A percentile compares a stretch with the other conserved stretches of the same genome.
Conservation (phyloP, 2,113 vertebrate genomes). For the Channa maculata region DNA sequence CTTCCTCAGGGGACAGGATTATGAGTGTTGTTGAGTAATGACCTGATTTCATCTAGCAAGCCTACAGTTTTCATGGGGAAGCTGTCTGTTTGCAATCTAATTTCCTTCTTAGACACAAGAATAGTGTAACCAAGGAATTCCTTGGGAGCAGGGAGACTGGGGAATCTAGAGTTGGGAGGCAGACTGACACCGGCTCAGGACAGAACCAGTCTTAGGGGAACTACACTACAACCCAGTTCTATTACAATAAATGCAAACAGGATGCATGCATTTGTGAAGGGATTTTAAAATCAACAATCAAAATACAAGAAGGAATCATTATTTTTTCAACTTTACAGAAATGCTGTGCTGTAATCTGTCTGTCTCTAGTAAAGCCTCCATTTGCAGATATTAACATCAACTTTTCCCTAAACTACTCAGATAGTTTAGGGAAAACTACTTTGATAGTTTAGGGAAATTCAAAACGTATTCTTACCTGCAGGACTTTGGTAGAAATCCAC, state of each 20-base stretch:
- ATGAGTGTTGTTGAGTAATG: constrained; percentile 37
- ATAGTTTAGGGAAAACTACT: neutral
- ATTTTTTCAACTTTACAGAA: too few species aligned
- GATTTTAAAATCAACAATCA: neutral
- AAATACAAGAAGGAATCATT: too few species aligned
- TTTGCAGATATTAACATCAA: neutral
- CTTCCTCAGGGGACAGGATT: constrained; percentile 16
- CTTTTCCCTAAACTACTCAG: too few species aligned
- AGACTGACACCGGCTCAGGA: constrained; percentile 33
- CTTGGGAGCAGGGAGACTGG: constrained; percentile 52
- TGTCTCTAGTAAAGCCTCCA: neutral
- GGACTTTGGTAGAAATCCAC: constrained; percentile 29
- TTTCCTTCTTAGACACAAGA: constrained; percentile 41
- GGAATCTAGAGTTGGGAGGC: constrained; percentile 52
- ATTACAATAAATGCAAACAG: neutral
- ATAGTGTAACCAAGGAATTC: constrained; percentile 60
- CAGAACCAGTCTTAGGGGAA: constrained; percentile 21
- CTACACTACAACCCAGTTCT: neutral
- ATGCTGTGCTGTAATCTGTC: too few species aligned
- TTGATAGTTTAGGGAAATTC: neutral
- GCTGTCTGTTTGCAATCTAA: constrained; percentile 51
- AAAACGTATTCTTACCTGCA: constrained; percentile 42
- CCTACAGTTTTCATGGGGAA: constrained; percentile 34
- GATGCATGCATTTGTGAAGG: too few species aligned
- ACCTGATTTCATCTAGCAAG: constrained; percentile 37